Conservation (phyloP, 2,888 invertebrate genomes). For the Diplolepis rosae region DNA sequence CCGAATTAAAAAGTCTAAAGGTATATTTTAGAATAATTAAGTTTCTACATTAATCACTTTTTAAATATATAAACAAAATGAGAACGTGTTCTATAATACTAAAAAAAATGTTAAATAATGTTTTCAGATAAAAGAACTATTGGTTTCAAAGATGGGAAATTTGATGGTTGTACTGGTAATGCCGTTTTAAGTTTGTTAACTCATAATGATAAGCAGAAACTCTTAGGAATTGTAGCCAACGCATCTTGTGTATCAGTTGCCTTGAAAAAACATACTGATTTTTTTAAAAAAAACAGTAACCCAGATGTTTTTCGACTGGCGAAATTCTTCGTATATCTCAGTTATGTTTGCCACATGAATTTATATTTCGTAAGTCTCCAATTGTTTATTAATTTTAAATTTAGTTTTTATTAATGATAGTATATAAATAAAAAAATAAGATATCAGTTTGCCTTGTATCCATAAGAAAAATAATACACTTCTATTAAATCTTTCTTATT, state of each 20-base stretch:
- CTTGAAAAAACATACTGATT: background rate
- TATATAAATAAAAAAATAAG: too few relatives aligned
- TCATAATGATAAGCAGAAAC: background rate
- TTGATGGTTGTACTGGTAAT: constrained; percentile 10
- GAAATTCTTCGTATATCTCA: background rate
- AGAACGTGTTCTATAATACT: background rate
- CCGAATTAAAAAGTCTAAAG: background rate
- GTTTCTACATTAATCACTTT: too few relatives aligned
- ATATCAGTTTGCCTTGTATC: too few relatives aligned
- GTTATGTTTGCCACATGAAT: background rate
- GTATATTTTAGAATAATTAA: too few relatives aligned
- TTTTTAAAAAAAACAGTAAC: background rate
- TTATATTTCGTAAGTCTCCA: background rate
- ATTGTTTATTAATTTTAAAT: background rate
- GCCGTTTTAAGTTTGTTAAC: constrained; percentile 23
- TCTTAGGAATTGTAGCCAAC: background rate
- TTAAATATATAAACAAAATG: too few relatives aligned
- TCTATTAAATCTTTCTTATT: background rate
- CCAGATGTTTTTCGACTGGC: background rate
- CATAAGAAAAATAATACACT: too few relatives aligned
- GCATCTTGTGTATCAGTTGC: background rate
- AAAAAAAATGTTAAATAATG: background rate
- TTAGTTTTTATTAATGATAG: too few relatives aligned
- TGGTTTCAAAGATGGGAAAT: constrained; percentile 18
- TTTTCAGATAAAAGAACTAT: constrained; percentile 7